phyloP scores from a whole-genome alignment of 2,797 vertebrate genomes.

The Alosa sapidissima region DNA sequence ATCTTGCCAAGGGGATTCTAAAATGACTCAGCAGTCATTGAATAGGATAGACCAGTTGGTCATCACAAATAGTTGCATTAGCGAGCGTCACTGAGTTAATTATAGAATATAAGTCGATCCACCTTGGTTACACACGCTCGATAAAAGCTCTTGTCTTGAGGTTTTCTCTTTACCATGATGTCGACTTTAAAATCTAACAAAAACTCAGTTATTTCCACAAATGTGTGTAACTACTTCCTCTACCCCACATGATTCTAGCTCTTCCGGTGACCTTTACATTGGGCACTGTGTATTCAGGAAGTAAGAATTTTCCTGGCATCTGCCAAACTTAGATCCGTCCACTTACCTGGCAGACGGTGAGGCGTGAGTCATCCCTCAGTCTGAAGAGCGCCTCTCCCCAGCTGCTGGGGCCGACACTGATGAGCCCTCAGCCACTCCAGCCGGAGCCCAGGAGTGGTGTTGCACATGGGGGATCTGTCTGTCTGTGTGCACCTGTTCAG shows the following conservation, averaged over 20 bases:
- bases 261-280: neutral
- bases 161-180: neutral
- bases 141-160: neutral
- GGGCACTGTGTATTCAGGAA: neutral
- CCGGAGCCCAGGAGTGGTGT: neutral
- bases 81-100: neutral
- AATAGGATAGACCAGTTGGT: neutral
- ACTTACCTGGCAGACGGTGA: conserved; percentile 2
- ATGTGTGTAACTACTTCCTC: neutral
- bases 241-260: neutral
- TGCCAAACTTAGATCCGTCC: neutral
- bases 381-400: conserved; percentile 14
- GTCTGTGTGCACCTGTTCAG: neutral
- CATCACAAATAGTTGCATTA: neutral
- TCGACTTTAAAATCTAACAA: neutral
- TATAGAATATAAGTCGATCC: neutral
- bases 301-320: conserved; percentile 7
- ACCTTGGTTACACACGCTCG: neutral
- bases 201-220: neutral
- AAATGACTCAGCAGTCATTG: neutral
- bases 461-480: conserved; percentile 1
- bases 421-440: neutral
- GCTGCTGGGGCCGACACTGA: neutral
- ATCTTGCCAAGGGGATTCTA: neutral
- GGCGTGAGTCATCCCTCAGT: neutral